These are phyloP conservation scores for Rhinoraja longicauda DNA, from an alignment of 2,797 vertebrate species.

Conservation along the genomic window DNA sequence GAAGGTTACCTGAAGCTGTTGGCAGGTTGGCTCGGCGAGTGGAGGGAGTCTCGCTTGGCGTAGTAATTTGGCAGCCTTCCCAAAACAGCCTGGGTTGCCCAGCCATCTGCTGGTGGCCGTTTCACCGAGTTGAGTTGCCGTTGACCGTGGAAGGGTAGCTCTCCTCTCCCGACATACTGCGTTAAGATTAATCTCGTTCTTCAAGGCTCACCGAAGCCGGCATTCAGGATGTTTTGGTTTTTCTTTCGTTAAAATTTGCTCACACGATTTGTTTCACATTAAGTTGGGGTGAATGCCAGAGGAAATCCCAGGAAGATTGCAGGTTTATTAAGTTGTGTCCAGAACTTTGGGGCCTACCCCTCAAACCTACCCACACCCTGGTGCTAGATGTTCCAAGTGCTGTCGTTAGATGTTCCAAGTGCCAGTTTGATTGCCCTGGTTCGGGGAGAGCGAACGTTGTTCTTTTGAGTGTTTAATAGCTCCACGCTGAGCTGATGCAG, in stretches of 20 bases:
- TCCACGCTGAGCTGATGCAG: background rate
- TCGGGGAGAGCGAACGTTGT: background rate
- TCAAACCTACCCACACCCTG: background rate
- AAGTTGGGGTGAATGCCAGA: background rate
- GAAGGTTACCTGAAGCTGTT: background rate
- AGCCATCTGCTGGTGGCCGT: background rate
- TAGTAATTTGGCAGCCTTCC: background rate
- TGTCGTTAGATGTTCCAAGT: background rate
- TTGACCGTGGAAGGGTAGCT: background rate
- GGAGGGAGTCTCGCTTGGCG: background rate
- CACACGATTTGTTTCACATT: background rate
- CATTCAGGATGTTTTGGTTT: background rate
- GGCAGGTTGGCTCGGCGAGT: background rate
- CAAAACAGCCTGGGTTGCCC: background rate
- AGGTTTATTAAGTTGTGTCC: background rate
- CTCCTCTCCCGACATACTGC: background rate
- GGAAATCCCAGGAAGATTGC: background rate
- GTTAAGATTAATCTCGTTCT: background rate
- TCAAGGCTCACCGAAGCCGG: background rate
- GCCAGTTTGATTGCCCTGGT: background rate
- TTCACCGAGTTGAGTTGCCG: background rate
- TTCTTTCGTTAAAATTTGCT: background rate
- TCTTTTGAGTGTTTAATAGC: too few relatives aligned
- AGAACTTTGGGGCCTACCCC: background rate
- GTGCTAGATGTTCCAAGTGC: background rate